Percentiles rank a stretch among this genome's conserved stretches.
phyloP scores from a whole-genome alignment of 92 coral and sea anemone species.

The Porites evermanni region DNA sequence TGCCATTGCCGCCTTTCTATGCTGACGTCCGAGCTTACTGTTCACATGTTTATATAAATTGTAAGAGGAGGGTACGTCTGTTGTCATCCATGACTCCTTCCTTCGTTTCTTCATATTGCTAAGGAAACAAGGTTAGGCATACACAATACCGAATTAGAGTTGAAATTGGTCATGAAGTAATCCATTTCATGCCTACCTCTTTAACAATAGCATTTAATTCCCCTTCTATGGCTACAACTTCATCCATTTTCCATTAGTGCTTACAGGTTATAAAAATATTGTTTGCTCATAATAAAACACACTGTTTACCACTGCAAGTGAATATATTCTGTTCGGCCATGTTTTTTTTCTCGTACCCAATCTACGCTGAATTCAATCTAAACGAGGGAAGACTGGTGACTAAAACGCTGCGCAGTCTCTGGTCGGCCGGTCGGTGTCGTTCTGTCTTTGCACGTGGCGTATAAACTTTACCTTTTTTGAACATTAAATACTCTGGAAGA shows the following conservation, averaged over 20 bases:
- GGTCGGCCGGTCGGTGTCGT: neutral
- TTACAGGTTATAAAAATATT: neutral
- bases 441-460: slow-evolving; percentile 37
- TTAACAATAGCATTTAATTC: slow-evolving; percentile 82
- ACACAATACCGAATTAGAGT: too few relatives aligned
- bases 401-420: neutral
- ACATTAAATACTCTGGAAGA: slow-evolving; percentile 36
- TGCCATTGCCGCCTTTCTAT: too few relatives aligned
- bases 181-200: slow-evolving; percentile 63
- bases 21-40: too few relatives aligned
- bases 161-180: neutral
- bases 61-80: too few relatives aligned
- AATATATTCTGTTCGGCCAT: slow-evolving; percentile 55
- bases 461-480: neutral
- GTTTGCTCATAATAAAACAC: neutral
- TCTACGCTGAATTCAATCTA: neutral
- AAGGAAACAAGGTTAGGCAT: too few relatives aligned
- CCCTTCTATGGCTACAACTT: slow-evolving; percentile 79
- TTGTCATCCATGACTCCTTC: too few relatives aligned
- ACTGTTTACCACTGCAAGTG: neutral
- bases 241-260: slow-evolving; percentile 71
- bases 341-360: slow-evolving; percentile 11
- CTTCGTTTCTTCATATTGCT: too few relatives aligned
- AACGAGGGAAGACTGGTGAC: slow-evolving; percentile 3
- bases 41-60: too few relatives aligned